Base-by-base conservation (phyloP, 2,888 invertebrate species). In the Temnothorax rugatulus region DNA sequence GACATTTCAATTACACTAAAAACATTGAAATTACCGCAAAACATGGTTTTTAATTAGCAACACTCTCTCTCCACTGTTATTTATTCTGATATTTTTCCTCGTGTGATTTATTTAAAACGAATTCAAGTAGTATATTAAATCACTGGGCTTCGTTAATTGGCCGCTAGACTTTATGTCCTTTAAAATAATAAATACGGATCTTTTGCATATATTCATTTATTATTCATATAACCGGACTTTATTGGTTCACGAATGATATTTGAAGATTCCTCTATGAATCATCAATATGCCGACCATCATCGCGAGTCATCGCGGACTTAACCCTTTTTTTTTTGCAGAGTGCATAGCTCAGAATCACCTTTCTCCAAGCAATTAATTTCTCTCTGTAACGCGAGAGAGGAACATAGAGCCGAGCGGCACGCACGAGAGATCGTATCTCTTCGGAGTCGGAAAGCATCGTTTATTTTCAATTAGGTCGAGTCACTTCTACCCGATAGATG, bases 321-420 rank as follows among this genome's bases (percentile, higher is more conserved):
- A 82, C 83, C 79, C 52, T 85, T 90, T 86, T 82, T 84, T 54
- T 69, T 29, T 29, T 21, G 13, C 63, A 63, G 59, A 82, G 29
- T 44, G 21, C 25, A 18, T 54, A 64, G 69, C 84, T 81, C 66
- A 66, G 57, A 21, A 47, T 57, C 64, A 64, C 84, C 85, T 87
- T 83, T 83, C 83, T 81, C 87, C 83, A 34, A 13, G 68, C 54
- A 71, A 63, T 75, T 82, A 83, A 88, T 87, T 84, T 90, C 86
- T 86, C 84, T 44, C 15, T 34, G 47, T 66, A 52, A 69, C 50
- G 57, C 54, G 44, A 57, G n/a, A 57, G 74, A 44, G 54, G 44
- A 50, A 63, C 57, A 41, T 38, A 57, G 47, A 69, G 25, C 75
- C 52, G 38, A 21, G 7, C 59, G 34, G 44, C 41, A 63, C 63